Base-by-base conservation (phyloP, 2,113 vertebrate genomes). In the Gavialis gangeticus region DNA sequence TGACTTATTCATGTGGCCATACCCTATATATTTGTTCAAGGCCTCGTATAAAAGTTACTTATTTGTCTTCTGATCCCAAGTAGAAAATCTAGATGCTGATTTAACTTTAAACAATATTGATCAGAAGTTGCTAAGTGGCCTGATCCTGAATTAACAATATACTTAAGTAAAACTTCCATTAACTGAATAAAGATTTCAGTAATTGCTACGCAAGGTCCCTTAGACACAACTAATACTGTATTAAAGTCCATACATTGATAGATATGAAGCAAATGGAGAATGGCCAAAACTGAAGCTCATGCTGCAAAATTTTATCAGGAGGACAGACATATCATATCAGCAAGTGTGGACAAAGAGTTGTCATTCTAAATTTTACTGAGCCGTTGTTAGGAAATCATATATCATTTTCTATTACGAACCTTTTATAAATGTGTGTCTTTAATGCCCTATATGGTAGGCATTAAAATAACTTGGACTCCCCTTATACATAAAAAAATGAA, bases 311-410 rank as follows among this genome's bases (percentile, higher is more conserved):
- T 96, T 77, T 92, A 14, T 93, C 78, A 85, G 69, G 59, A 62
- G 79, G 80, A 92, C 75, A 78, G n/a, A 76, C 59, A 63, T 60
- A 88, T 94, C 57, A 58, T 87, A 28, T 79, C 90, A 91, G 11
- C 79, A 84, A 59, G 62, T 88, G 22, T 90, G 60, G 46, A 82
- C 59, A 88, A 94, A 85, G 80, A 94, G 63, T 11, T 19, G 95
- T 96, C 78, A 78, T 95, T 91, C 64, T 91, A 94, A 8, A 73
- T 63, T 86, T 91, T 93, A 84, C 79, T 84, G 58, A 69, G 58
- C 60, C 90, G 91, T 62, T 94, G 84, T 67, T 92, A 34, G 79
- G 58, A 84, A 91, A 66, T 24, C 0, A 0, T 91, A 28, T 82
- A 78, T 95, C 15, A 85, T 84, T 92, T 93, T 90, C 89, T 78